Percentiles rank a stretch among this genome's conserved stretches.
Conservation (phyloP, 2,888 invertebrate genomes). For the Archips crataeganus region DNA sequence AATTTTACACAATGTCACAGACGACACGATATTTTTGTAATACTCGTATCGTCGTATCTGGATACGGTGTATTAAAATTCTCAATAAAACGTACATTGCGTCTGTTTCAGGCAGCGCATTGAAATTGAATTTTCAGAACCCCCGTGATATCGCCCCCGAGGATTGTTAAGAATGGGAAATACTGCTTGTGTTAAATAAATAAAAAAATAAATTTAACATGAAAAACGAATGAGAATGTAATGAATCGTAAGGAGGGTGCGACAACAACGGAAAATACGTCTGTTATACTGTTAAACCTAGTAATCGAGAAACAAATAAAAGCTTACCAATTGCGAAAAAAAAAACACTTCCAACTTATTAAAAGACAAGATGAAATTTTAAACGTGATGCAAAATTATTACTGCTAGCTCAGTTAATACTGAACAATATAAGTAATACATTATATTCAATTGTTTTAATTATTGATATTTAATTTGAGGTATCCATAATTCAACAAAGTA, state of each 20-base stretch:
- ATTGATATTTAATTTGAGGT: too few species aligned
- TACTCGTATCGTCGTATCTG: slow-evolving; percentile 28
- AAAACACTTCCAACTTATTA: neutral
- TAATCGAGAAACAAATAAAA: neutral
- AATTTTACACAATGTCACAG: neutral
- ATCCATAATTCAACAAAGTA: too few species aligned
- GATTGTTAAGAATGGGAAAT: slow-evolving; percentile 47
- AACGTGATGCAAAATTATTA: too few species aligned
- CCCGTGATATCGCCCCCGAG: slow-evolving; percentile 56
- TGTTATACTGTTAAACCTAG: neutral
- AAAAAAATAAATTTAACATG: slow-evolving; percentile 18
- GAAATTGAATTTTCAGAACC: slow-evolving; percentile 75
- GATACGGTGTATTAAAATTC: slow-evolving; percentile 48
- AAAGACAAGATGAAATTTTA: neutral
- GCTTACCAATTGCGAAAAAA: neutral
- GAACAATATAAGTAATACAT: too few species aligned
- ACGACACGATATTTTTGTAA: slow-evolving; percentile 7
- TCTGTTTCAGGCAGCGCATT: slow-evolving; percentile 57
- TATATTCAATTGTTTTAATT: too few species aligned
- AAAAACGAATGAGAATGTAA: slow-evolving; percentile 10
- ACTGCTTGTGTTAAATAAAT: slow-evolving; percentile 20
- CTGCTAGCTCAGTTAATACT: too few species aligned
- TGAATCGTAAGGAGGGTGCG: slow-evolving; percentile 5
- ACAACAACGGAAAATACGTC: neutral
- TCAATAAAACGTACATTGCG: slow-evolving; percentile 69